Evolutionary conservation across 1,140 invertebrate genomes (phyloP), one percentile per base, ranked within the genome.

Genomic region (Nasonia vitripennis): DNA sequence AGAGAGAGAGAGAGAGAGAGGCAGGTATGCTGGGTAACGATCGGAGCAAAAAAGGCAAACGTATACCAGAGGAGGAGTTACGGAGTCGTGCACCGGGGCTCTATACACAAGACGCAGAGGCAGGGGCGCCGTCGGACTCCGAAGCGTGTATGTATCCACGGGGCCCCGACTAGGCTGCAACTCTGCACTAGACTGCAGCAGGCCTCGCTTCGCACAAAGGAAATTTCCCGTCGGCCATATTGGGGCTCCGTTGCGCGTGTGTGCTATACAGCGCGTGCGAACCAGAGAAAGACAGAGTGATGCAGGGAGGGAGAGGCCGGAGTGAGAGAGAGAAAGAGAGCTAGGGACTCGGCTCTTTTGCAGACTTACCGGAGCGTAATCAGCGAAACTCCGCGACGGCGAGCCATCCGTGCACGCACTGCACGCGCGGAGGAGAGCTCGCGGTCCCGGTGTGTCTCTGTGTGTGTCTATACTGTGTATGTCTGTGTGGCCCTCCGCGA

Each of bases 351-450:
- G 48, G 20, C 55, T 62, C 5, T 62, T 62, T n/a, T 89, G 90
- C 88, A 88, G 90, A 94, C 95, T 95, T 94, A 95, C 94, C 95
- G 94, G 94, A 93, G 92, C 94, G 94, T 94, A 94, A 95, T 95
- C 94, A 94, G 70, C 93, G 93, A 94, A 94, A 92, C 94, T 93
- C 91, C 90, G 89, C 90, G 88, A 90, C 89, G 91, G 91, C 92
- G 90, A 68, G 87, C 89, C 86, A 87, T 91, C 92, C 94, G 95
- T 95, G 94, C 93, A 92, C 89, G 87, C 73, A 34, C 31, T 45
- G 34, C 73, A 34, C 41, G 20, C 27, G 74, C 74, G 74, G 9
- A 31, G 68, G 23, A 71, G 68, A 34, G 68, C 68, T 34, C 74
- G 74, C 37, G 27, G 55, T 77, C 41, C 51, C 74, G 74, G 34